Conservation (phyloP, 2,888 invertebrate species). For the Malthinus flaveolus region DNA sequence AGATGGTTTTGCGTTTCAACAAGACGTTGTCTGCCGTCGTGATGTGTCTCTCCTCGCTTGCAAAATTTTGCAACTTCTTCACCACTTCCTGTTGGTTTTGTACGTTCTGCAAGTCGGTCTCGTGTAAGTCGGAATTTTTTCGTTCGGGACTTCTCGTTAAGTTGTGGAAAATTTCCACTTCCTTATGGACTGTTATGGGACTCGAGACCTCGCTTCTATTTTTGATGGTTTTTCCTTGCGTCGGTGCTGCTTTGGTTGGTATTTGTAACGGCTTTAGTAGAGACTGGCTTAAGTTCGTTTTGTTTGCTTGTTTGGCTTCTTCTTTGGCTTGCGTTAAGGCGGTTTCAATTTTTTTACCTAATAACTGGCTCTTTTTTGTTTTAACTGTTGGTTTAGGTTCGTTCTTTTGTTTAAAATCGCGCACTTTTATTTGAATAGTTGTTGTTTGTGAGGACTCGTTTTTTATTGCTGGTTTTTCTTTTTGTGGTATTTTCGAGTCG, state of each 20-base stretch:
- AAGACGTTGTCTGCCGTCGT: constrained; percentile 31
- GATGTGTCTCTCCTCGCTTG: constrained; percentile 18
- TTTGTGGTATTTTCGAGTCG: constrained; percentile 12
- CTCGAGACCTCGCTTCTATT: constrained; percentile 35
- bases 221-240: neutral
- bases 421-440: constrained; percentile 10
- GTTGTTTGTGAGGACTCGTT: neutral
- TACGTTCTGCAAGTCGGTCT: too few relatives aligned
- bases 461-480: neutral
- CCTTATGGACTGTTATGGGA: constrained; percentile 59
- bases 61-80: neutral
- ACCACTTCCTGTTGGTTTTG: neutral
- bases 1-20: constrained; percentile 10
- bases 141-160: constrained; percentile 65
- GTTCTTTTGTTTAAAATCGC: neutral
- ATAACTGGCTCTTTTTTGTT: neutral
- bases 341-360: neutral
- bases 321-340: neutral
- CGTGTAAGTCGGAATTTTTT: constrained; percentile 1
- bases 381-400: neutral
- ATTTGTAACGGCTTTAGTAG: constrained; percentile 6
- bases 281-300: neutral
- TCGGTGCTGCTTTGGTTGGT: neutral
- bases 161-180: constrained; percentile 71
- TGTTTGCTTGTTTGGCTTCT: neutral